phyloP scores from a whole-genome alignment of 1,140 invertebrate species.

The Pentalonia nigronervosa region DNA sequence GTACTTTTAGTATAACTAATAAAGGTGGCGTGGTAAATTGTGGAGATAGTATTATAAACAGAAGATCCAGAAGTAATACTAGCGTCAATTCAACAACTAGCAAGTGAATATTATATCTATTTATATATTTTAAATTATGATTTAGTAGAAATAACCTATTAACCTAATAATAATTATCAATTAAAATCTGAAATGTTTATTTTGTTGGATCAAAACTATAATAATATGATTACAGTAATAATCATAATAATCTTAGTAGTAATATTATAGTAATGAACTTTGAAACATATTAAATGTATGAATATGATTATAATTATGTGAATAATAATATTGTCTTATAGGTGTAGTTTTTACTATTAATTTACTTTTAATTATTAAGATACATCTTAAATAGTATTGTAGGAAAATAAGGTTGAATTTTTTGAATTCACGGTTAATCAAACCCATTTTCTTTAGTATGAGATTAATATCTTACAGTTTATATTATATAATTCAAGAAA shows the following conservation, averaged over 20 bases:
- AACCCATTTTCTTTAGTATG: too few species aligned
- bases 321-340: too few species aligned
- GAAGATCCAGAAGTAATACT: constrained; percentile 67
- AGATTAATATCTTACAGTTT: too few species aligned
- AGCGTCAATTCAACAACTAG: constrained; percentile 70
- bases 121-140: not conserved
- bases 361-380: too few species aligned
- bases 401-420: too few species aligned
- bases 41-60: constrained; percentile 71
- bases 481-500: too few species aligned
- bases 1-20: constrained; percentile 78
- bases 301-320: too few species aligned
- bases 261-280: too few species aligned
- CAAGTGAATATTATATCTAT: constrained; percentile 60
- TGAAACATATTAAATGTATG: too few species aligned
- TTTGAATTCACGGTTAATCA: too few species aligned
- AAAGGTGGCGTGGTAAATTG: constrained; percentile 76
- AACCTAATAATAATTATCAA: not conserved
- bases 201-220: not conserved
- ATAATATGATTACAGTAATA: not conserved
- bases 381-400: too few species aligned
- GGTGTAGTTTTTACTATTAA: too few species aligned
- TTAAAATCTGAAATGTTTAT: not conserved
- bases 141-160: not conserved
- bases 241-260: not conserved